Evolutionary conservation across 2,888 invertebrate genomes (phyloP), one percentile per base, ranked within the genome.

Genomic region (Noctua comes): DNA sequence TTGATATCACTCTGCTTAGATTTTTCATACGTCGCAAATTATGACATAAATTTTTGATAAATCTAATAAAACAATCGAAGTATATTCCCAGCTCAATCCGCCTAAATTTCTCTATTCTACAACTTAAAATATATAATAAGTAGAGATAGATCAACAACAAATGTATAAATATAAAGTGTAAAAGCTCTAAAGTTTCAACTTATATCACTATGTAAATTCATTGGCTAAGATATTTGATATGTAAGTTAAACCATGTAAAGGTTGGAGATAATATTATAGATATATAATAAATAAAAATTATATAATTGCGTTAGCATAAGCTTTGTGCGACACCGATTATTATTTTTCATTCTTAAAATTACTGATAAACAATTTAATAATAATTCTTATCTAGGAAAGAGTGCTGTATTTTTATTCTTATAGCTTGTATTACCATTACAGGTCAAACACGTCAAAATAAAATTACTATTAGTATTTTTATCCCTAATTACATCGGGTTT

Each of bases 101-200:
- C 64, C 76, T 18, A 72, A 81, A 7, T n/a, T 18, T 36, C 27
- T 77, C 40, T 65, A 68, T 66, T 76, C 77, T 76, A 83, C 36
- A 66, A 75, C n/a, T 77, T 76, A 66, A 85, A 84, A 76, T 66
- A 73, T 83, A 68, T 79, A 75, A 71, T 75, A 66, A 66, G 8
- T 43, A 84, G 76, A 87, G 77, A 73, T 75, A 80, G 79, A 80
- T 73, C 66, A 78, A 82, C 82, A 87, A 87, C 88, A 81, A 84
- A 84, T 88, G 86, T 88, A 88, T 87, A 87, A 57, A 76, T 88
- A 76, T 85, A 87, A 69, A 76, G 16, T 88, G 79, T 83, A 88
- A 85, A 88, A 81, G 77, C 85, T 88, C 74, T 85, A 85, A 88
- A 87, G 66, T 43, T 76, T 72, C 31, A 85, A 77, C 62, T 59